These are phyloP conservation scores for Lophius piscatorius DNA, from an alignment of 2,113 vertebrate species.

Conservation along the genomic window DNA sequence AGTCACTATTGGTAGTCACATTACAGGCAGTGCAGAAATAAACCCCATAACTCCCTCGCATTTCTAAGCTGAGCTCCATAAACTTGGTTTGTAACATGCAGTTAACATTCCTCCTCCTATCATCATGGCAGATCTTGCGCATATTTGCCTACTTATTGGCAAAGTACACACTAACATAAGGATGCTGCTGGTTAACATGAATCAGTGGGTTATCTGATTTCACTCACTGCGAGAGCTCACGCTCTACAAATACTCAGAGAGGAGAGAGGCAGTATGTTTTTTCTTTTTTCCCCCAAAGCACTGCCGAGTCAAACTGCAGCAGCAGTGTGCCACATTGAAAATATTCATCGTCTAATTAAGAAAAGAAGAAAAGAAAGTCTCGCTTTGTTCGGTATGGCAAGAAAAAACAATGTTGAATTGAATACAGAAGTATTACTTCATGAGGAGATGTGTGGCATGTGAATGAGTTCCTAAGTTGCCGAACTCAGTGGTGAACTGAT, in stretches of 20 bases:
- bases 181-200: conserved; percentile 43
- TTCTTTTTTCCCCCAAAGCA: not conserved
- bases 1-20: not conserved
- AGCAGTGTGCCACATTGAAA: not conserved
- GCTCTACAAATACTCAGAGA: conserved; percentile 27
- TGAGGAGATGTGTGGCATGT: not conserved
- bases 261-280: not conserved
- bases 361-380: not conserved
- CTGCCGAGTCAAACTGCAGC: not conserved
- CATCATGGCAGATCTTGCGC: conserved; percentile 38
- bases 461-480: conserved; percentile 3
- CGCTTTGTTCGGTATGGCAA: not conserved
- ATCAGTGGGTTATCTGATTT: conserved; percentile 50
- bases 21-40: not conserved
- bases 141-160: conserved; percentile 61
- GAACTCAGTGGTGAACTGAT: not conserved
- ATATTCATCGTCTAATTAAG: not conserved
- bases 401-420: not conserved
- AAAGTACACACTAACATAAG: conserved; percentile 31
- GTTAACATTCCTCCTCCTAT: conserved; percentile 9
- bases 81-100: conserved; percentile 18
- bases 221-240: conserved; percentile 15
- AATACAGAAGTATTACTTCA: not conserved
- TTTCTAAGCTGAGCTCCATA: conserved; percentile 1
- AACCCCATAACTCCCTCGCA: not conserved